A percentile compares a stretch with the other conserved stretches of the same genome.
These are phyloP conservation scores for Temnothorax longispinosus DNA, from an alignment of 1,140 invertebrate species.

Conservation along the genomic window DNA sequence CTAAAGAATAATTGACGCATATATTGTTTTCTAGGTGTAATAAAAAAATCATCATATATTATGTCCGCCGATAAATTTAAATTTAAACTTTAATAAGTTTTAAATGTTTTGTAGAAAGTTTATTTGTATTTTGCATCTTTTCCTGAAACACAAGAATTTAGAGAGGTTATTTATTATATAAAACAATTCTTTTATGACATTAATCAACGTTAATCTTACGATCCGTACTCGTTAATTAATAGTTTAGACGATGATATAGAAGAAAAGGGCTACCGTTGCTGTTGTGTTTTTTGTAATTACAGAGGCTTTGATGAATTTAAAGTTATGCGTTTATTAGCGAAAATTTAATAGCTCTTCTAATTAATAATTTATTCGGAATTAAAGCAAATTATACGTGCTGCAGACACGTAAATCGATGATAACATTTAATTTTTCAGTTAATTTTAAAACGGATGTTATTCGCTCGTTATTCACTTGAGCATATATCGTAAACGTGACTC, in stretches of 20 bases:
- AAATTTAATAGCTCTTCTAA: constrained; percentile 10
- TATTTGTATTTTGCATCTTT: neutral
- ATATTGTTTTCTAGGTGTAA: neutral
- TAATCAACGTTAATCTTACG: neutral
- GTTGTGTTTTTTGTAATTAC: neutral
- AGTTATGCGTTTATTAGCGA: neutral
- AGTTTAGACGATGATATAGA: neutral
- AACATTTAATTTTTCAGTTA: neutral
- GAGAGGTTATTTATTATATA: neutral
- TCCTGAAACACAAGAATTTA: neutral
- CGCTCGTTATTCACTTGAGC: neutral
- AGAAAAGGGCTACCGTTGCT: neutral
- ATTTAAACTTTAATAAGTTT: neutral
- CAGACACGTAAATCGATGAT: neutral
- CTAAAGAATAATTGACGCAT: neutral
- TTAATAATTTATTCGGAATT: constrained; percentile 4
- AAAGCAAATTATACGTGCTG: neutral
- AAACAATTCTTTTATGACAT: neutral
- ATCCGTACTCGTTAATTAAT: neutral
- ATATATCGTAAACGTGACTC: neutral
- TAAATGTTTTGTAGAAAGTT: neutral
- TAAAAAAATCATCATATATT: neutral
- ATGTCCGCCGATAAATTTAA: neutral
- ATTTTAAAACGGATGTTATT: neutral
- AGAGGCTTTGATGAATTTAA: neutral